Base-by-base conservation (phyloP, 1,140 invertebrate species). In the Eulimnadia texana region DNA sequence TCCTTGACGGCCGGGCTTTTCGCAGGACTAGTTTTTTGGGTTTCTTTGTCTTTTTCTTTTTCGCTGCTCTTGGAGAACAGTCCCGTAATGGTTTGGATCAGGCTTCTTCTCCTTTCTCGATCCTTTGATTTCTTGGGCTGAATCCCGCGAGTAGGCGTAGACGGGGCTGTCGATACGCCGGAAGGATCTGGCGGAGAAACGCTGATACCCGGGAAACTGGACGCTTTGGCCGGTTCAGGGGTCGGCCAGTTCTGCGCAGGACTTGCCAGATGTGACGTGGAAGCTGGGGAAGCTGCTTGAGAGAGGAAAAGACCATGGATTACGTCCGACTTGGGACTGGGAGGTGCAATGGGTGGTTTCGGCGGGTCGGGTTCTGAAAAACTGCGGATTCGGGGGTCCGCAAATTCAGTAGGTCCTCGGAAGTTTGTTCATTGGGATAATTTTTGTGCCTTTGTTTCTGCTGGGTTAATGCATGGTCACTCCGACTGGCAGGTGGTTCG, bases 61-160 rank as follows among this genome's bases (percentile, higher is more conserved):
- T 62, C 55, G 20, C 24, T 59, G 25, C 53, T 47, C 28, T 66
- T 50, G 24, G 61, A 61, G 29, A 90, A 87, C 68, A 90, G 86
- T 70, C 84, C 86, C 2, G 86, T 84, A 50, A 90, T 82, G 52
- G 86, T 82, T 74, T 88, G 87, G 64, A 90, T 90, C 49, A 90
- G 83, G 70, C 86, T 88, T 68, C 85, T 86, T 50, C 85, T 74
- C 61, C 86, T 76, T 64, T 87, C 84, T 0, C 80, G 77, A 70
- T 86, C 84, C 61, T 72, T 72, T 11, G 66, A 66, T 56, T 71
- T 70, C 53, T 69, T 70, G 22, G 6, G 33, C 33, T 6, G 6
- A 9, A 16, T 42, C 28, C 24, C 25, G 13, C 27, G 55, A 3
- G 55, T 42, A 6, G 33, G 33, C 33, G 33, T 42, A 42, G 25